phyloP scores from a whole-genome alignment of 2,888 invertebrate species.

The Toxonevra muliebris region DNA sequence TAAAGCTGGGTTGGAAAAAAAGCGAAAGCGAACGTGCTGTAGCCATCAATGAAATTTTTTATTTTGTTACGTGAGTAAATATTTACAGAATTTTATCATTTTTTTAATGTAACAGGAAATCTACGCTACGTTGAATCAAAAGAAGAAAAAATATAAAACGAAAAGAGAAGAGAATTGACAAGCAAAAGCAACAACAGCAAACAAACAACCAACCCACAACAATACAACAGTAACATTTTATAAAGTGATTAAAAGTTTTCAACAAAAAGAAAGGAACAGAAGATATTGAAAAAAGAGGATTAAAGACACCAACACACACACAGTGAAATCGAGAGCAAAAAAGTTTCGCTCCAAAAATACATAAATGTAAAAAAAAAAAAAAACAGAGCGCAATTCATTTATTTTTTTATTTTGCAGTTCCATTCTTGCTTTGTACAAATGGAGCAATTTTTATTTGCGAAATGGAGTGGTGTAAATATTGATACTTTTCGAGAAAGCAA shows the following conservation, averaged over 20 bases:
- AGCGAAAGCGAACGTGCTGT: slow-evolving; percentile 27
- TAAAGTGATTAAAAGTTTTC: background rate
- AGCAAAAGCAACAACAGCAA: no score
- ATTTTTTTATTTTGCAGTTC: background rate
- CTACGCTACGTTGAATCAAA: background rate
- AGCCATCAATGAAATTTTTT: background rate
- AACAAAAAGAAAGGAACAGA: background rate
- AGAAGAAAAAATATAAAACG: background rate
- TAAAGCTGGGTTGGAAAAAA: slow-evolving; percentile 28
- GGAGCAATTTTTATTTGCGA: no score
- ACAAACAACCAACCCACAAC: no score
- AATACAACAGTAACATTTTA: no score
- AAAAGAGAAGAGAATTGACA: background rate
- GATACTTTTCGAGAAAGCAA: no score
- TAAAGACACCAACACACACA: no score
- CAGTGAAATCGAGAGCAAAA: background rate
- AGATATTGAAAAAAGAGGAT: background rate
- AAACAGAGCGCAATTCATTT: background rate
- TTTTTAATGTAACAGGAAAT: background rate
- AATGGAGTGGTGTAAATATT: no score
- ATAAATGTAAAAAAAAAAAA: background rate
- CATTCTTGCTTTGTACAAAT: no score
- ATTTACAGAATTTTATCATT: slow-evolving; percentile 1
- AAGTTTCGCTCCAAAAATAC: background rate
- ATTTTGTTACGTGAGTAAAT: slow-evolving; percentile 1